A percentile compares a stretch with the other conserved stretches of the same genome.
phyloP scores from a whole-genome alignment of 2,113 vertebrate genomes.

The Microcebus murinus region DNA sequence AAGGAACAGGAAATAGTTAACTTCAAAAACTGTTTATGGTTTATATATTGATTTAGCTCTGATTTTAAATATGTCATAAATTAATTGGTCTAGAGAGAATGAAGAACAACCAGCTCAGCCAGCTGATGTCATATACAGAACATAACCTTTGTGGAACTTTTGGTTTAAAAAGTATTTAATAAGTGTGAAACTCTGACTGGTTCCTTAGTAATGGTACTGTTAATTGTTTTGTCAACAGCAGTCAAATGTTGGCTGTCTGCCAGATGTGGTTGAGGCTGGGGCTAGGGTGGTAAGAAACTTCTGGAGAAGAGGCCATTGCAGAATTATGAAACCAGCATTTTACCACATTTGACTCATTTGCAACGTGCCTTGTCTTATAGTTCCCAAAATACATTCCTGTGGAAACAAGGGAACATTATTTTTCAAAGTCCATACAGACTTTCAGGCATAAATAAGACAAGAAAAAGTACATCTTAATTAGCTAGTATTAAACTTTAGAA shows the following conservation, averaged over 20 bases:
- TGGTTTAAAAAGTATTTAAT: constrained; percentile 41
- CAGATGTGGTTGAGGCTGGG: not conserved
- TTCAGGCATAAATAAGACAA: not conserved
- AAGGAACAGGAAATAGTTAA: not conserved
- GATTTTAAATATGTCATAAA: constrained; percentile 6
- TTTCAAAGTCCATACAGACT: not conserved
- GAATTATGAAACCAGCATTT: constrained; percentile 42
- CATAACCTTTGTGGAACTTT: not conserved
- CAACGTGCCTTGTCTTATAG: not conserved
- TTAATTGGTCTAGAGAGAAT: not conserved
- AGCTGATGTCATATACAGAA: not conserved
- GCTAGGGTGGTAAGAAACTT: not conserved
- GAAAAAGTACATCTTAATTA: not conserved
- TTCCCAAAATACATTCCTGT: not conserved
- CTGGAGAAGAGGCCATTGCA: constrained; percentile 12
- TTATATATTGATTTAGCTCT: not conserved
- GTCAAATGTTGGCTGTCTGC: not conserved
- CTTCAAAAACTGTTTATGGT: not conserved
- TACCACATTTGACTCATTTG: not conserved
- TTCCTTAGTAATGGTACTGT: constrained; percentile 32
- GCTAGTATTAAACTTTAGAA: not conserved
- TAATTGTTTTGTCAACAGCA: constrained; percentile 11
- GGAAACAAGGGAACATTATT: not conserved
- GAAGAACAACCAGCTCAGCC: not conserved
- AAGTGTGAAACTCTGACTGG: not conserved